These are phyloP conservation scores for Bubo bubo DNA, from an alignment of 2,113 vertebrate genomes.

Conservation along the genomic window DNA sequence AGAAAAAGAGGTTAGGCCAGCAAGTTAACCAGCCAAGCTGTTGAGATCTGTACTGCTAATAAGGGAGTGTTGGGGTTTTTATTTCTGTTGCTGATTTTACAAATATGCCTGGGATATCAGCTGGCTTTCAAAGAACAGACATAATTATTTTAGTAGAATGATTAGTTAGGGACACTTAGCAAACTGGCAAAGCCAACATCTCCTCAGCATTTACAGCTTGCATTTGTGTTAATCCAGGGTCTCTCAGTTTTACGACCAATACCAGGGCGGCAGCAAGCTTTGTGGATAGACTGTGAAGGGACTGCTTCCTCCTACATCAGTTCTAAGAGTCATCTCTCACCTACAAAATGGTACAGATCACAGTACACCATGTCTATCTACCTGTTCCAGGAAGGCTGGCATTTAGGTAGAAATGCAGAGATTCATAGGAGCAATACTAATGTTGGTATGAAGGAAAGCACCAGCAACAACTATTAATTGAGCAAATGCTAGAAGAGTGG, in stretches of 20 bases:
- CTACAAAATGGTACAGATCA: background rate
- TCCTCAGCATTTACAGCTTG: background rate
- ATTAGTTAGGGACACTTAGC: background rate
- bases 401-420: background rate
- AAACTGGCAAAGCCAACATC: background rate
- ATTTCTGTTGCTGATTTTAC: background rate
- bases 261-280: background rate
- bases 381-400: background rate
- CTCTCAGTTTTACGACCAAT: background rate
- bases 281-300: background rate
- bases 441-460: background rate
- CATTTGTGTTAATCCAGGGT: background rate
- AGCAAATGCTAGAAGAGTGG: background rate
- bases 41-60: background rate
- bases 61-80: background rate
- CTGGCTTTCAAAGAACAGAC: background rate
- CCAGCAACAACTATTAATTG: background rate
- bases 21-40: background rate
- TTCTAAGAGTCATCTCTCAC: background rate
- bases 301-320: background rate
- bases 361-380: background rate
- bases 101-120: background rate
- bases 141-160: background rate
- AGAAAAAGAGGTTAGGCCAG: background rate
- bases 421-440: background rate